Percentiles rank a stretch among this genome's conserved stretches.
These are phyloP conservation scores for Caenorhabditis sulstoni DNA, from an alignment of 2,888 invertebrate genomes.

Conservation along the genomic window DNA sequence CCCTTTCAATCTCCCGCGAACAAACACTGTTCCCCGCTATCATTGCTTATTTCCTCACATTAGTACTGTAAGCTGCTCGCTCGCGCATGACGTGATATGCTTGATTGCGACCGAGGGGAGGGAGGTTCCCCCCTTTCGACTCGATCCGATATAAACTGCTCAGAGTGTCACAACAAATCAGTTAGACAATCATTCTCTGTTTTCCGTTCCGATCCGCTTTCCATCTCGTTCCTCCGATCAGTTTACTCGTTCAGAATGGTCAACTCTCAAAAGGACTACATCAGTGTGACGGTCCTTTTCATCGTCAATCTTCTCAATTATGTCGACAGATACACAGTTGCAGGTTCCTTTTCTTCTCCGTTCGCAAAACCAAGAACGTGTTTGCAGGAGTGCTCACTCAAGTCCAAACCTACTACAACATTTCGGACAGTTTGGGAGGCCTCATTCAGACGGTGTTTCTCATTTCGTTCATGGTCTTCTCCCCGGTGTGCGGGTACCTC, in stretches of 20 bases:
- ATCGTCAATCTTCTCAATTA: constrained; percentile 98
- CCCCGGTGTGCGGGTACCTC: constrained; percentile 96
- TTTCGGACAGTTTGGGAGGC: constrained; percentile 89
- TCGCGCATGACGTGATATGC: constrained; percentile 56
- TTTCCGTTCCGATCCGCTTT: constrained; percentile 13
- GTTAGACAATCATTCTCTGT: too few species aligned
- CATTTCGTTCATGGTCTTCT: constrained; percentile 96
- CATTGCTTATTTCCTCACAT: constrained; percentile 32
- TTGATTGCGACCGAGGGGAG: too few species aligned
- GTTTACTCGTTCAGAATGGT: constrained; percentile 53
- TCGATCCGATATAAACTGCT: too few species aligned
- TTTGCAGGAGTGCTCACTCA: constrained; percentile 89
- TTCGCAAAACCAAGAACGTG: not conserved
- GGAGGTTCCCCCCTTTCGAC: too few species aligned
- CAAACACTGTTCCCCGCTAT: constrained; percentile 53
- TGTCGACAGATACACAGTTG: constrained; percentile 97
- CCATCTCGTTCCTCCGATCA: constrained; percentile 14
- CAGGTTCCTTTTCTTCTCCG: constrained; percentile 84
- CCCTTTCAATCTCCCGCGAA: constrained; percentile 28
- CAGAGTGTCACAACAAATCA: too few species aligned
- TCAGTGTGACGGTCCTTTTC: constrained; percentile 83
- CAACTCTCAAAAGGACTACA: constrained; percentile 63
- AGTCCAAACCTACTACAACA: constrained; percentile 87
- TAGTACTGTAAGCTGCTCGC: constrained; percentile 24
- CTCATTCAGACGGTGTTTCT: constrained; percentile 95